Evolutionary conservation across 92 coral and sea anemone genomes (phyloP).

Genomic region (Plumapathes pennacea): DNA sequence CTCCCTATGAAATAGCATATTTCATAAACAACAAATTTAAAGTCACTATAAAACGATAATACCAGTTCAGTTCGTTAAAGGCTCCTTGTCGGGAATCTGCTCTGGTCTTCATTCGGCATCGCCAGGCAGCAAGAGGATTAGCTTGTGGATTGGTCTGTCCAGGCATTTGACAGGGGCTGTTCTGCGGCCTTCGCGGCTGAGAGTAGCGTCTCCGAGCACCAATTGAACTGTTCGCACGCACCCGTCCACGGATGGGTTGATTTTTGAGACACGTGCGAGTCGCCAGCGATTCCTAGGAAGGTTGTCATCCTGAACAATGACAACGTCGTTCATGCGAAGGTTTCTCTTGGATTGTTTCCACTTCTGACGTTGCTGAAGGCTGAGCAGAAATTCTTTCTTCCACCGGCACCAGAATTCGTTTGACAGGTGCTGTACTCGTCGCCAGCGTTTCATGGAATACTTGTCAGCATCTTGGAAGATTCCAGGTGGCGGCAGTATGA

Average conservation of each 20-base stretch:
- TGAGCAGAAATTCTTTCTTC: too few relatives aligned
- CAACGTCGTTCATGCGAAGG: background rate
- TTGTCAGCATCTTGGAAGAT: too few relatives aligned
- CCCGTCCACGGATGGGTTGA: constrained; percentile 1
- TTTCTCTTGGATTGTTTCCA: background rate
- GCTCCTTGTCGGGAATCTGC: constrained; percentile 9
- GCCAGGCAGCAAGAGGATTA: constrained; percentile 6
- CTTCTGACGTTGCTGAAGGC: constrained; percentile 1
- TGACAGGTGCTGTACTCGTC: too few relatives aligned
- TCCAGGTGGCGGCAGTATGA: too few relatives aligned
- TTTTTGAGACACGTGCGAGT: constrained; percentile 3
- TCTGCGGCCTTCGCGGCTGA: constrained; percentile 1
- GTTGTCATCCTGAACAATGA: constrained; percentile 13
- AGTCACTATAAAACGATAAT: too few relatives aligned
- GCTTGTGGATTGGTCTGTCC: constrained; percentile 26
- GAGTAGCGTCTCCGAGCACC: constrained; percentile 1
- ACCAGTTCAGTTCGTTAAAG: background rate
- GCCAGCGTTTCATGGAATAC: too few relatives aligned
- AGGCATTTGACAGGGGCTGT: constrained; percentile 8
- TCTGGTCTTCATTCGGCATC: constrained; percentile 2
- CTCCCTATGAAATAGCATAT: too few relatives aligned
- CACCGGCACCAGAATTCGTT: too few relatives aligned
- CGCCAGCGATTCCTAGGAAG: constrained; percentile 10
- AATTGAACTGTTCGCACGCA: background rate
- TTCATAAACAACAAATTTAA: too few relatives aligned